Percentiles rank a stretch among this genome's conserved stretches.
Evolutionary conservation across 2,888 invertebrate species (phyloP).

Genomic region (Ochropacha duplaris): DNA sequence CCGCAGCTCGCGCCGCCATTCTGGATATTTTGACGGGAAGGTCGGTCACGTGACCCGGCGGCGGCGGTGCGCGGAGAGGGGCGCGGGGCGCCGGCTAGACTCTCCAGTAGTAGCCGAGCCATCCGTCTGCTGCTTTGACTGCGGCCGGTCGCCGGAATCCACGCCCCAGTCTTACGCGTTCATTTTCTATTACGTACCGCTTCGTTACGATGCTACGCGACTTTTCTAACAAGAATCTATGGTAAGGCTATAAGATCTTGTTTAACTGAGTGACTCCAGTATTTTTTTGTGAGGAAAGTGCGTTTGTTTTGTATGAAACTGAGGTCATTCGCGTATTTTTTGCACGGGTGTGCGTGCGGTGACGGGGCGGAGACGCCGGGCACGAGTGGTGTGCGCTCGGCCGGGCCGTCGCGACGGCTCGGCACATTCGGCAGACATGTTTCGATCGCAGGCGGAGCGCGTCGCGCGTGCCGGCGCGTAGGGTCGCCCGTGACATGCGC

Average conservation of each 20-base stretch:
- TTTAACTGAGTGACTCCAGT: constrained; percentile 17
- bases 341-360: constrained; percentile 68
- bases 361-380: constrained; percentile 72
- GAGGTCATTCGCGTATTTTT: constrained; percentile 67
- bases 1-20: constrained; percentile 78
- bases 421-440: constrained; percentile 71
- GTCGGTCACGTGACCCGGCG: constrained; percentile 89
- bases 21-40: constrained; percentile 92
- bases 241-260: constrained; percentile 12
- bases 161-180: constrained; percentile 68
- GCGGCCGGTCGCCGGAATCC: constrained; percentile 74
- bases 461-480: constrained; percentile 65
- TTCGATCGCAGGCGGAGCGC: constrained; percentile 65
- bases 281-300: constrained; percentile 31
- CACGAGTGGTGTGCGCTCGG: constrained; percentile 62
- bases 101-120: constrained; percentile 85
- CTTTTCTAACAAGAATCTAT: constrained; percentile 26
- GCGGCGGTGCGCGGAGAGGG: constrained; percentile 53
- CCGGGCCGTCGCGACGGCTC: constrained; percentile 59
- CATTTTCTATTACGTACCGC: constrained; percentile 36
- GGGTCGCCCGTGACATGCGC: constrained; percentile 56
- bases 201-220: constrained; percentile 26
- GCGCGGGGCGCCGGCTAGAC: constrained; percentile 84
- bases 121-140: constrained; percentile 82
- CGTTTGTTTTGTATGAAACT: constrained; percentile 35